phyloP scores from a whole-genome alignment of 2,113 vertebrate species.

The Brachypodius melanocephalos region DNA sequence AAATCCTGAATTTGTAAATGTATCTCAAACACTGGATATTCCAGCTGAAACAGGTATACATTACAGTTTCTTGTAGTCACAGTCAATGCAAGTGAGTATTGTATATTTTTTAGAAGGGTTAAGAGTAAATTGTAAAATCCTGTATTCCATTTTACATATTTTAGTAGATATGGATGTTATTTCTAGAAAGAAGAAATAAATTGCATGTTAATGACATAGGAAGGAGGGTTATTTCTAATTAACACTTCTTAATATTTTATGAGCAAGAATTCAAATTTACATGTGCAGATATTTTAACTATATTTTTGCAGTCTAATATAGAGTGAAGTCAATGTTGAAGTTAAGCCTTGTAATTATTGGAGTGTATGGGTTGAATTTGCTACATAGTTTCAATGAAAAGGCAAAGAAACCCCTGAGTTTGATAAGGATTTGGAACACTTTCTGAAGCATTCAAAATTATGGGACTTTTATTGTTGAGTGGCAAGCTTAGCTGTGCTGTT shows the following conservation, averaged over 20 bases:
- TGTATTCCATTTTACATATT: not conserved
- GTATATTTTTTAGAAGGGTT: not conserved
- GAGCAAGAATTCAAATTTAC: not conserved
- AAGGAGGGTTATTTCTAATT: not conserved
- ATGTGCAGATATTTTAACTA: not conserved
- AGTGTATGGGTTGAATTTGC: not conserved
- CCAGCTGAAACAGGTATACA: conserved; percentile 81
- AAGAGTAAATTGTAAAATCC: not conserved
- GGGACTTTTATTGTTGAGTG: not conserved
- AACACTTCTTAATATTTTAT: not conserved
- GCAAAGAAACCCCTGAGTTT: not conserved
- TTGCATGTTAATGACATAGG: not conserved
- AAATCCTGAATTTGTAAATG: conserved; percentile 64
- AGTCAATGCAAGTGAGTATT: not conserved
- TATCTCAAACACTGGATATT: conserved; percentile 76
- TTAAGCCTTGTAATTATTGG: not conserved
- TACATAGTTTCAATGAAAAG: not conserved
- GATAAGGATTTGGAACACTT: not conserved
- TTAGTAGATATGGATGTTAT: not conserved
- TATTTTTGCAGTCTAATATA: not conserved
- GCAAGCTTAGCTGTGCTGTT: not conserved
- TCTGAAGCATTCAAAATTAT: not conserved
- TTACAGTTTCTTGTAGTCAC: not conserved
- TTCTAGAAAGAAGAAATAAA: not conserved
- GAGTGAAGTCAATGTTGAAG: not conserved